These are phyloP conservation scores for Philopotamus ludificatus DNA, from an alignment of 1,140 invertebrate species.

Conservation along the genomic window DNA sequence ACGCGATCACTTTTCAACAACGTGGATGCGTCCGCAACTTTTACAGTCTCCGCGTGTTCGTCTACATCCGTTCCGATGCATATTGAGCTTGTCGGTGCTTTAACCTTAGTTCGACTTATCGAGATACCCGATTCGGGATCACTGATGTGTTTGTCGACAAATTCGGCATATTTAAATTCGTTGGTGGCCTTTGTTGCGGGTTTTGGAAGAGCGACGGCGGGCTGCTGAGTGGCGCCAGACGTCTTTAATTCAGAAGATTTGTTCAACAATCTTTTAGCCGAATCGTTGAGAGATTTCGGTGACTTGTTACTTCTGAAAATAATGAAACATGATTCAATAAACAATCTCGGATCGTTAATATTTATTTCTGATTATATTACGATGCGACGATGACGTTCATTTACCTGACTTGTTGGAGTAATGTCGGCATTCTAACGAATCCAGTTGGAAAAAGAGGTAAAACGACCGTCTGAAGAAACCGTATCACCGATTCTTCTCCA, in stretches of 20 bases:
- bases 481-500: constrained; percentile 39
- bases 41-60: neutral
- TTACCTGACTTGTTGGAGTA: constrained; percentile 51
- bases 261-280: constrained; percentile 15
- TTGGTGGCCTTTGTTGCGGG: neutral
- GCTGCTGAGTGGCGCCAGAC: constrained; percentile 8
- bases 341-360: neutral
- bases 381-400: neutral
- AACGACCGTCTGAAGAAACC: constrained; percentile 42
- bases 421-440: constrained; percentile 51
- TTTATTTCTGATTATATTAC: neutral
- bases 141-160: constrained; percentile 24
- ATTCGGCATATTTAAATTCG: neutral
- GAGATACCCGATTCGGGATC: constrained; percentile 25
- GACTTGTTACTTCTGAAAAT: constrained; percentile 31
- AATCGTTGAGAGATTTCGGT: constrained; percentile 9
- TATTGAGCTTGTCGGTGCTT: constrained; percentile 22
- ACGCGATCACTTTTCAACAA: neutral
- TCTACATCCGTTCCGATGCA: constrained; percentile 24
- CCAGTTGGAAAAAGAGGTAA: constrained; percentile 52
- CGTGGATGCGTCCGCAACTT: neutral
- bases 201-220: constrained; percentile 12
- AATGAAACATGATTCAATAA: neutral
- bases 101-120: neutral
- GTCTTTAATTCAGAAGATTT: constrained; percentile 27